These are phyloP conservation scores for Agrypnia vestita DNA, from an alignment of 1,140 invertebrate genomes.

Conservation along the genomic window DNA sequence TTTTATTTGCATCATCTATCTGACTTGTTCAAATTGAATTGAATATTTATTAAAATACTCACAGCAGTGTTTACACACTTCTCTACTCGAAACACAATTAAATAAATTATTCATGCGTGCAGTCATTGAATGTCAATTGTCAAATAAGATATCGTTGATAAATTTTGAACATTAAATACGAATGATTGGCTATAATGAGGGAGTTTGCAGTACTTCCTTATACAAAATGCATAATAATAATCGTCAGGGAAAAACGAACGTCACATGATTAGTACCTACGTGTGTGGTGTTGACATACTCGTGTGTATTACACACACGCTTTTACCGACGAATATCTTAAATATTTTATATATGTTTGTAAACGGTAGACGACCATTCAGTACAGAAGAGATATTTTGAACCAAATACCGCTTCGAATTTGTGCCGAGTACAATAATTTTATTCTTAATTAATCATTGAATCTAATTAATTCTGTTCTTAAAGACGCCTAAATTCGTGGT, in stretches of 20 bases:
- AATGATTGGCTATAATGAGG: slow-evolving; percentile 1
- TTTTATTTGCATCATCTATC: no score
- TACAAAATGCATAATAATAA: neutral
- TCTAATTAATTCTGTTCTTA: no score
- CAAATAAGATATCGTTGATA: neutral
- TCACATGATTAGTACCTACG: neutral
- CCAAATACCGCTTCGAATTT: no score
- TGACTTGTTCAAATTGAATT: no score
- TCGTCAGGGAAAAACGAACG: neutral
- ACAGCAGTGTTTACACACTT: no score
- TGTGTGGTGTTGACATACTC: neutral
- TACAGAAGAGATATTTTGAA: slow-evolving; percentile 12
- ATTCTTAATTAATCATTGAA: no score
- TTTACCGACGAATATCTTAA: neutral
- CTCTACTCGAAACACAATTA: no score
- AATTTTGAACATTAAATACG: neutral
- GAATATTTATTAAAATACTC: no score
- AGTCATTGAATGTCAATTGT: neutral
- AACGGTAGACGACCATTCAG: slow-evolving; percentile 22
- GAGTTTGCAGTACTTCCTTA: neutral
- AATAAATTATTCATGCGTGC: no score
- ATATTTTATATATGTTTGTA: neutral
- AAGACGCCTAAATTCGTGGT: no score
- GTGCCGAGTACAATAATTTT: no score
- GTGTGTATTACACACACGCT: neutral